phyloP scores from a whole-genome alignment of 2,113 vertebrate species.

The Pardalotus punctatus region DNA sequence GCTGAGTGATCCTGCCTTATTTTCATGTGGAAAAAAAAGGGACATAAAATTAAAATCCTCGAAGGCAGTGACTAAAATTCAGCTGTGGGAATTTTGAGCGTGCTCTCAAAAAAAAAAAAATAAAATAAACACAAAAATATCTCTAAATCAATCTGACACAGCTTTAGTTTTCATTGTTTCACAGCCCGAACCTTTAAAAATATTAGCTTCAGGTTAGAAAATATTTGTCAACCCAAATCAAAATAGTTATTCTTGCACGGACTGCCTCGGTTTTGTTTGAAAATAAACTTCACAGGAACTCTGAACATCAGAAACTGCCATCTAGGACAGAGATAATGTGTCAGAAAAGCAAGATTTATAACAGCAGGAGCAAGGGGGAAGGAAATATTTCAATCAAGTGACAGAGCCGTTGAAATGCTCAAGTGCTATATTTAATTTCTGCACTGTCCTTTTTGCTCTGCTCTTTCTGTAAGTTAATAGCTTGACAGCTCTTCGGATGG shows the following conservation, averaged over 20 bases:
- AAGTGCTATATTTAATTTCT: background rate
- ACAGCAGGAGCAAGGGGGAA: background rate
- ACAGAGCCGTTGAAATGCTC: background rate
- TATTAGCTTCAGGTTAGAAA: background rate
- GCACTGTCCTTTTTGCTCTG: background rate
- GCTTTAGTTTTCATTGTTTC: background rate
- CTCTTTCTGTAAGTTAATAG: background rate
- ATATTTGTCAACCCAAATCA: slow-evolving; percentile 23
- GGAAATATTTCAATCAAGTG: background rate
- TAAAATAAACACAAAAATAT: background rate
- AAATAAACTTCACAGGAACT: slow-evolving; percentile 4
- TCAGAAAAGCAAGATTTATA: background rate
- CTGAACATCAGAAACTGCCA: background rate
- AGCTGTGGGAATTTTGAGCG: background rate
- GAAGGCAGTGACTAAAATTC: background rate
- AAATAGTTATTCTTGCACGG: background rate
- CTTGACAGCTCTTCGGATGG: background rate
- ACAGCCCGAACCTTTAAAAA: background rate
- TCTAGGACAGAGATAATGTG: background rate
- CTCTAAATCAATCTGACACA: background rate
- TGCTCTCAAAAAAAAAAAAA: background rate
- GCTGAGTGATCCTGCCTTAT: background rate
- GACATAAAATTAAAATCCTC: background rate
- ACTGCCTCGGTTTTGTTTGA: background rate
- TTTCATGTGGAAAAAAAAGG: background rate